Percentiles rank a stretch among this genome's conserved stretches.
These are phyloP conservation scores for Gallinago paraguaiae DNA, from an alignment of 2,113 vertebrate genomes.

Conservation along the genomic window DNA sequence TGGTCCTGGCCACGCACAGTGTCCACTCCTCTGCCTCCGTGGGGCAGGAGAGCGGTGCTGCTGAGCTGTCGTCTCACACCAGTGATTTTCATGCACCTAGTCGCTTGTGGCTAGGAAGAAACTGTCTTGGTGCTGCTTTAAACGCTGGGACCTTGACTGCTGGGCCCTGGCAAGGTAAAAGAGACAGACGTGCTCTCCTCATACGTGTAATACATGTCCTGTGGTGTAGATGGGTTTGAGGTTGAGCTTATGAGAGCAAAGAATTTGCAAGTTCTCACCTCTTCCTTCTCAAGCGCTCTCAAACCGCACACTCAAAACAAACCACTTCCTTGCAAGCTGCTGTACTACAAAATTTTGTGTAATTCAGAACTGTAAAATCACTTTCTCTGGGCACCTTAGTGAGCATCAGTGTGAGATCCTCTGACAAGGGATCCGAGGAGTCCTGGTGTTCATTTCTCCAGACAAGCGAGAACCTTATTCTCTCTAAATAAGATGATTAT, in stretches of 20 bases:
- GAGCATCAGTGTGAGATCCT: neutral
- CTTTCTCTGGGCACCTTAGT: neutral
- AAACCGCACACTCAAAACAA: neutral
- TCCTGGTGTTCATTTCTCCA: neutral
- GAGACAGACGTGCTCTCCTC: neutral
- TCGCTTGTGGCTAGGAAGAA: neutral
- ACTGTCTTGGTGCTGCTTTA: neutral
- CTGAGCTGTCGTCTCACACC: neutral
- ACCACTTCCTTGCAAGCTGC: neutral
- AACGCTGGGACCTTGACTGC: neutral
- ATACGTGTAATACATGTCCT: neutral
- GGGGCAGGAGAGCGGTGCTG: rapidly evolving
- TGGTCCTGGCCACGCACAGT: neutral
- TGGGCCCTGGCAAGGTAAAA: neutral
- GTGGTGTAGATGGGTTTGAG: neutral
- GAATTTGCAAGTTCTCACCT: conserved; percentile 23
- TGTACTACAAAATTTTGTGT: neutral
- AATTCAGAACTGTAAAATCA: conserved; percentile 2
- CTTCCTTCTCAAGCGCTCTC: conserved; percentile 21
- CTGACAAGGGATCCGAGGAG: neutral
- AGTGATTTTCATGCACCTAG: neutral
- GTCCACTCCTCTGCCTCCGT: neutral
- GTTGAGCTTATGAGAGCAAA: neutral
- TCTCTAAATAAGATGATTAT: conserved; percentile 20
- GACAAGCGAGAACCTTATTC: neutral